Evolutionary conservation across 2,797 vertebrate genomes (phyloP).

Genomic region (Sus cebifrons): DNA sequence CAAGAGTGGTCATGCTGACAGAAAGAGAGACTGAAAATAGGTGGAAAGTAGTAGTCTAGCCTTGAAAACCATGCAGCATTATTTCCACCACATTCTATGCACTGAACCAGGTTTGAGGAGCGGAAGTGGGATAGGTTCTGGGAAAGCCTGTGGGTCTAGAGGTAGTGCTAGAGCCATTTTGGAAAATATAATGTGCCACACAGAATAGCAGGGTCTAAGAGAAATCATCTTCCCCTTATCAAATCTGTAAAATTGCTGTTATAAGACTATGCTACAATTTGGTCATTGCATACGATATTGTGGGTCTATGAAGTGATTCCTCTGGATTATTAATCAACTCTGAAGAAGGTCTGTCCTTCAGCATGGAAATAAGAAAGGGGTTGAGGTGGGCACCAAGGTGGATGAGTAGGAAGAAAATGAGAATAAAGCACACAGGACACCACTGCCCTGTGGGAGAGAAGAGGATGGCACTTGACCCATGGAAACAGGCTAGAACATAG

Average conservation of each 20-base stretch:
- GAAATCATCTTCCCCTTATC: not conserved
- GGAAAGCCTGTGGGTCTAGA: not conserved
- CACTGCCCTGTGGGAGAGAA: not conserved
- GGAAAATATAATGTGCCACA: not conserved
- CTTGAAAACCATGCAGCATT: not conserved
- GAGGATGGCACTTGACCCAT: not conserved
- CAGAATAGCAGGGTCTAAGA: not conserved
- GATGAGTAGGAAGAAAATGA: not conserved
- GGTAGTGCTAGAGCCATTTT: not conserved
- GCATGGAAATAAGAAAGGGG: not conserved
- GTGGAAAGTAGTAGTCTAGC: not conserved
- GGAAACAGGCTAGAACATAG: not conserved
- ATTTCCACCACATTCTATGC: not conserved
- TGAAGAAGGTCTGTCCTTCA: slow-evolving; percentile 4
- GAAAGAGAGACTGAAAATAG: not conserved
- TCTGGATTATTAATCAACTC: not conserved
- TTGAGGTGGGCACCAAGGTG: not conserved
- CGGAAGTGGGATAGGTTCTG: not conserved
- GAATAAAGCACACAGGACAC: not conserved
- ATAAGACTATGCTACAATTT: not conserved
- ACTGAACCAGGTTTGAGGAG: not conserved
- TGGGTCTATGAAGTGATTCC: not conserved
- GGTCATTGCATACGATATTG: not conserved
- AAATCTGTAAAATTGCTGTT: not conserved
- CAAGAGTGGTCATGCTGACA: not conserved